Base-by-base conservation (phyloP, 2,888 invertebrate genomes). In the Monopis laevigella region DNA sequence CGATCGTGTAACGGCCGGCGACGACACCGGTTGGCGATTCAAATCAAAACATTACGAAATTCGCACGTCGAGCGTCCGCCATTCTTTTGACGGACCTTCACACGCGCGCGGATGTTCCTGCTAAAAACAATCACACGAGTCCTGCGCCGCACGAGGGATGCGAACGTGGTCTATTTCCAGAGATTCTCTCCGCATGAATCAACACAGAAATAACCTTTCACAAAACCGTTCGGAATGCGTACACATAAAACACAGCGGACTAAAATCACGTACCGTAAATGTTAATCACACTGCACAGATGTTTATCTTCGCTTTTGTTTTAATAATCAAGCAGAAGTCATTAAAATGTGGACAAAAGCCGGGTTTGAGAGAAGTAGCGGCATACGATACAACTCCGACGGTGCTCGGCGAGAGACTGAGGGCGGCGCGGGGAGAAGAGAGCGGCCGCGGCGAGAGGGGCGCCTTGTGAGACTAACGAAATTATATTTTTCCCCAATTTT, bases 171-270 rank as follows among this genome's bases (percentile, higher is more conserved):
- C 78, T 78, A 78, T 78, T 80, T 80, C 72, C 74, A 77, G 80
- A 73, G 66, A 72, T 62, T 64, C 68, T 71, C 78, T 66, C 69
- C 67, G 75, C 74, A 75, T 75, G 74, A 78, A 78, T 78, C 78
- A 77, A 78, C 78, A 75, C 78, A 70, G 61, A 80, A 80, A 80
- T 80, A 78, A 78, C 77, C 75, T 75, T 78, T 75, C 77, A 77
- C 69, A 64, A 68, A 34, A 66, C 60, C 57, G 55, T 64, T 65
- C 51, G 66, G 65, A 67, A 73, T 68, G 70, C 68, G 59, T 63
- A 66, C 67, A 62, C 63, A 60, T 63, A 59, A 58, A 61, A 59
- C 68, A 68, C 59, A 63, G 64, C 63, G 51, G 59, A 55, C 55
- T 59, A 58, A 58, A 65, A 57, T 55, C 75, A 78, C 78, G 54